Percentiles rank a stretch among this genome's conserved stretches.
Conservation (phyloP, 2,113 vertebrate species). For the Nicator chloris region DNA sequence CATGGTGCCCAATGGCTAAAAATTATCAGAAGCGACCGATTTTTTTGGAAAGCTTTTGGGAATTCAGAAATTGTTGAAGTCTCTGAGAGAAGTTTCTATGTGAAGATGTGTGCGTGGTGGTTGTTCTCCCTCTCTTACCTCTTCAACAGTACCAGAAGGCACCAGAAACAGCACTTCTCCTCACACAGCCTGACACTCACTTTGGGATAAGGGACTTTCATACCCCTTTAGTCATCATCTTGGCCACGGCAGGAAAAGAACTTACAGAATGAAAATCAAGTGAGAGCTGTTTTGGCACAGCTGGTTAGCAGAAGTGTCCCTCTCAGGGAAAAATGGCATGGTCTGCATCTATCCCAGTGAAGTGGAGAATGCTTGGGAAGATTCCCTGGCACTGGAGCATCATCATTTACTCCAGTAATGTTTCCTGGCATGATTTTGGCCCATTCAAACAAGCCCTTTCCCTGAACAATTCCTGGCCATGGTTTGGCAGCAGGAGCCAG, state of each 20-base stretch:
- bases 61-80: neutral
- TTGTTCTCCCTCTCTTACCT: neutral
- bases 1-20: neutral
- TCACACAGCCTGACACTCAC: neutral
- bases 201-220: neutral
- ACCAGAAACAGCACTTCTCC: neutral
- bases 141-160: neutral
- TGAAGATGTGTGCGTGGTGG: neutral
- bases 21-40: neutral
- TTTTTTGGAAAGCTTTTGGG: neutral
- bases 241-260: neutral
- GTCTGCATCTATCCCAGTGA: neutral
- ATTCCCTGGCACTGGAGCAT: neutral
- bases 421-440: neutral
- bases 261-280: neutral
- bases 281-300: neutral
- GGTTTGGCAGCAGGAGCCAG: neutral
- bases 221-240: neutral
- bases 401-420: neutral
- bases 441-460: neutral
- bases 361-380: neutral
- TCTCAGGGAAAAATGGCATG: neutral
- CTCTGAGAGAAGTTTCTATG: neutral
- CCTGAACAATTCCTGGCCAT: neutral
- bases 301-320: neutral